These are phyloP conservation scores for Hipposideros armiger DNA, from an alignment of 2,113 vertebrate species.

Conservation along the genomic window DNA sequence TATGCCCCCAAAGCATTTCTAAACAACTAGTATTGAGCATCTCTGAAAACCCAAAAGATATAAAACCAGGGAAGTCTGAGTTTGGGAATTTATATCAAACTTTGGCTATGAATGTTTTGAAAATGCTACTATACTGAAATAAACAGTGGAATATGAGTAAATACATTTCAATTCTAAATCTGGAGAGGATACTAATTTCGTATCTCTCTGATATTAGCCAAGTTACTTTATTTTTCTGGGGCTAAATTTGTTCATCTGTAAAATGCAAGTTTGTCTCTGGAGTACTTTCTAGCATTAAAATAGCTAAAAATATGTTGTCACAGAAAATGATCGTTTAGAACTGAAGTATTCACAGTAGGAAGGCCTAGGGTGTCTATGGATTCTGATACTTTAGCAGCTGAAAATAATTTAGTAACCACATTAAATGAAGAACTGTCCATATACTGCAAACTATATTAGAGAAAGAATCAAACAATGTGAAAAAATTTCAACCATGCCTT, in stretches of 20 bases:
- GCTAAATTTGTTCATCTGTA: background rate
- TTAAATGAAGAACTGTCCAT: background rate
- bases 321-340: background rate
- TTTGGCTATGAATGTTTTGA: background rate
- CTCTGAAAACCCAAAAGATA: background rate
- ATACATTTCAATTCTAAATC: background rate
- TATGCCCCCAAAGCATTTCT: background rate
- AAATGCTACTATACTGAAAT: background rate
- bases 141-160: background rate
- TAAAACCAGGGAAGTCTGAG: background rate
- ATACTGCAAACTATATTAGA: background rate
- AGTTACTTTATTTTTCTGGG: slow-evolving; percentile 2
- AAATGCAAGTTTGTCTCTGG: background rate
- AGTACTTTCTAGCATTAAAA: background rate
- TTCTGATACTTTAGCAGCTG: background rate
- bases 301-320: background rate
- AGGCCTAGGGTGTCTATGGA: background rate
- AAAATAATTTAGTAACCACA: background rate
- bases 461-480: background rate
- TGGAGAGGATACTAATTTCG: background rate
- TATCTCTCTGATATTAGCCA: background rate
- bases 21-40: background rate
- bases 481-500: background rate
- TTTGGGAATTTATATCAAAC: background rate
- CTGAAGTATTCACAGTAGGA: background rate